phyloP scores from a whole-genome alignment of 1,140 invertebrate species.

The Triops cancriformis region DNA sequence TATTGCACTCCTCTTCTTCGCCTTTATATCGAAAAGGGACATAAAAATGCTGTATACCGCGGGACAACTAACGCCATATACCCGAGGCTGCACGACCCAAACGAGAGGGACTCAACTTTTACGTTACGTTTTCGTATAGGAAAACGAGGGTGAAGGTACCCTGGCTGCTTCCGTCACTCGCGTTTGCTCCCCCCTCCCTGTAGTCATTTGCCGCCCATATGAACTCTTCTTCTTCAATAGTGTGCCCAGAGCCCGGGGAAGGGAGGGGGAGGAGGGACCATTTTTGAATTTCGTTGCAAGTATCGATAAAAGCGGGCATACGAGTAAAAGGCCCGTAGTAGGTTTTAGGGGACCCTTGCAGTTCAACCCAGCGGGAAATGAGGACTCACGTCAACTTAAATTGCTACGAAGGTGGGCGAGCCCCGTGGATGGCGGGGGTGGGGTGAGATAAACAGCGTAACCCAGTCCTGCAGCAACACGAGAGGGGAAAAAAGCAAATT shows the following conservation, averaged over 20 bases:
- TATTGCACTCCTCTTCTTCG: constrained; percentile 5
- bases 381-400: constrained; percentile 10
- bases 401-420: background rate
- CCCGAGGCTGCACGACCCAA: background rate
- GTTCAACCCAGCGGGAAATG: background rate
- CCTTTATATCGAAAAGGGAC: constrained; percentile 11
- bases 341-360: background rate
- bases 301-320: background rate
- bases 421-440: no score
- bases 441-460: background rate
- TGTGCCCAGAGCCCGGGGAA: background rate
- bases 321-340: background rate
- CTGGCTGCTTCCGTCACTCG: background rate
- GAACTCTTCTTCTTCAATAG: background rate
- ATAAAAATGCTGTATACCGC: constrained; percentile 6
- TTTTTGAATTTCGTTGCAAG: background rate
- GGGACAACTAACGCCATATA: constrained; percentile 10
- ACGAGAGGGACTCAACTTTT: constrained; percentile 10
- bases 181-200: background rate
- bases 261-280: background rate
- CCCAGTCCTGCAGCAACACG: background rate
- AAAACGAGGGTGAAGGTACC: background rate
- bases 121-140: background rate
- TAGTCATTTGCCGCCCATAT: background rate
- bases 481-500: background rate